These are phyloP conservation scores for Thryonomys swinderianus DNA, from an alignment of 2,113 vertebrate genomes.

Conservation along the genomic window DNA sequence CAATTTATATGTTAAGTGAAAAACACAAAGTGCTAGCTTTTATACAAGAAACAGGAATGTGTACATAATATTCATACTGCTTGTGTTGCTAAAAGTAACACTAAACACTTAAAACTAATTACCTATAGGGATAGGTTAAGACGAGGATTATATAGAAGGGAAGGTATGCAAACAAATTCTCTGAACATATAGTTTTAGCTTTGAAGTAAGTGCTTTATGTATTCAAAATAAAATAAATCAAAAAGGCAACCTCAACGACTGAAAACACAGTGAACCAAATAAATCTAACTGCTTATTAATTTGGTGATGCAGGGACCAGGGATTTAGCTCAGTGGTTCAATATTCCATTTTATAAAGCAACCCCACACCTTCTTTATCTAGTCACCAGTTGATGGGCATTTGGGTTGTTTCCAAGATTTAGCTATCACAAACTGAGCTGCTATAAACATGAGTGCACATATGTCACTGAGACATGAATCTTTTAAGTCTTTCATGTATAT, in stretches of 20 bases:
- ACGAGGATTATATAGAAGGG: not conserved
- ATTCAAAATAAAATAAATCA: not conserved
- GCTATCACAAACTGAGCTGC: too few relatives aligned
- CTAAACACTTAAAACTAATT: slow-evolving; percentile 11
- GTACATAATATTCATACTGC: not conserved
- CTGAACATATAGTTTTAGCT: not conserved
- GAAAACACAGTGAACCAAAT: not conserved
- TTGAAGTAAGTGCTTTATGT: not conserved
- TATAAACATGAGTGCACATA: too few relatives aligned
- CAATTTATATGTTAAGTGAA: not conserved
- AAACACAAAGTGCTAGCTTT: not conserved
- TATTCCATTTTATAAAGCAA: too few relatives aligned
- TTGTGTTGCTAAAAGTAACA: not conserved
- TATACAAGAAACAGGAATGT: not conserved
- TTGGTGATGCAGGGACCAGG: not conserved
- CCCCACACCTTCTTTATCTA: too few relatives aligned
- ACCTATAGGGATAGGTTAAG: not conserved
- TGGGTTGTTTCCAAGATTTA: too few relatives aligned
- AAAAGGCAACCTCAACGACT: not conserved
- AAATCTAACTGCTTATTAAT: not conserved
- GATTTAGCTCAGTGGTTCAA: too few relatives aligned
- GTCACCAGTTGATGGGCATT: too few relatives aligned
- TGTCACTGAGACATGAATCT: too few relatives aligned
- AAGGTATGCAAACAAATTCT: slow-evolving; percentile 3
- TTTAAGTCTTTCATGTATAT: too few relatives aligned